phyloP scores from a whole-genome alignment of 2,797 vertebrate genomes.

The Cyclopterus lumpus region DNA sequence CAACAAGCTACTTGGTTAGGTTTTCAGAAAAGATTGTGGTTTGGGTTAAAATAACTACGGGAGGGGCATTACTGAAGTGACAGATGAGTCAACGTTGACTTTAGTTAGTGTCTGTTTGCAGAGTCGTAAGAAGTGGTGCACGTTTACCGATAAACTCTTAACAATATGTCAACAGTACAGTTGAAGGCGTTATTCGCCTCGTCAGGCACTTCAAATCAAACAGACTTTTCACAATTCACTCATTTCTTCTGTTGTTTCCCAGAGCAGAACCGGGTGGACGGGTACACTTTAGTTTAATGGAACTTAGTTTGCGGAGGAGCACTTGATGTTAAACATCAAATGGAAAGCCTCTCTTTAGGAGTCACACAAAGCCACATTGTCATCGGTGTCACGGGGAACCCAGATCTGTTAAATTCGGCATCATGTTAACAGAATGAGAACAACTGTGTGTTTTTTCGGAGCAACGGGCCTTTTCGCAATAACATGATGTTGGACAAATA shows the following conservation, averaged over 20 bases:
- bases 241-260: background rate
- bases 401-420: background rate
- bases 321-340: background rate
- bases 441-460: background rate
- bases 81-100: too few relatives aligned
- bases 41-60: too few relatives aligned
- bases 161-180: background rate
- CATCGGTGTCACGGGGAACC: background rate
- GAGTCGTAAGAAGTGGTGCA: background rate
- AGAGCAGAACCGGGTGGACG: background rate
- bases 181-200: background rate
- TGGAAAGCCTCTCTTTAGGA: background rate
- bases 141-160: background rate
- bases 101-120: too few relatives aligned
- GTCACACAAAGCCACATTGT: background rate
- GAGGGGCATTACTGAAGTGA: too few relatives aligned
- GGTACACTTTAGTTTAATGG: background rate
- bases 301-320: background rate
- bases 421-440: background rate
- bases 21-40: background rate
- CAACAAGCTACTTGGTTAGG: background rate
- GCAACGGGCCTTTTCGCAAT: background rate
- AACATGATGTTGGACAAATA: background rate
- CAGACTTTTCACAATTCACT: background rate
- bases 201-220: background rate